phyloP scores from a whole-genome alignment of 2,113 vertebrate genomes.

The Microtus pennsylvanicus region DNA sequence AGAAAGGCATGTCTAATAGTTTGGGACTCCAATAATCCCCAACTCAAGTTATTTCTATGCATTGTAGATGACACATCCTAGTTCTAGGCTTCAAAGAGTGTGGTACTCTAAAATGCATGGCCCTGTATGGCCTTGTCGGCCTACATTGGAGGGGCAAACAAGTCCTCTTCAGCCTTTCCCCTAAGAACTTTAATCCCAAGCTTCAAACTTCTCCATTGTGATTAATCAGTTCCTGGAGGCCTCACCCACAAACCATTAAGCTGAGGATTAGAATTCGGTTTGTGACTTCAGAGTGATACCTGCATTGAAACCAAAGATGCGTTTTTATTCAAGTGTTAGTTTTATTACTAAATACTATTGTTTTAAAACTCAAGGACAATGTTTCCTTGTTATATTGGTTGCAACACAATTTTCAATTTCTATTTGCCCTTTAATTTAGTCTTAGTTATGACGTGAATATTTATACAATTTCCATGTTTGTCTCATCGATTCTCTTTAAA shows the following conservation, averaged over 20 bases:
- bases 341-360: background rate
- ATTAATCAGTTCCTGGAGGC: too few relatives aligned
- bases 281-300: background rate
- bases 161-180: background rate
- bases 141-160: background rate
- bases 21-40: background rate
- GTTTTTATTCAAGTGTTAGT: background rate
- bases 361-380: background rate
- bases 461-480: background rate
- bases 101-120: background rate
- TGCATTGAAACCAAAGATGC: background rate
- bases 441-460: background rate
- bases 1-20: background rate
- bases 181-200: background rate
- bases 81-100: background rate
- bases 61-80: too few relatives aligned
- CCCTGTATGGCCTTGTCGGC: too few relatives aligned
- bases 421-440: constrained; percentile 6
- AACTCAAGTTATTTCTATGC: too few relatives aligned
- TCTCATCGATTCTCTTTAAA: background rate
- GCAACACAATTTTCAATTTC: background rate
- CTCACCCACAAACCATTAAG: background rate
- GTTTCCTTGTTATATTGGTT: background rate
- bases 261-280: background rate
- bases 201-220: background rate